Evolutionary conservation across 2,888 invertebrate genomes (phyloP).

Genomic region (Sinodicranocentrus sp.): DNA sequence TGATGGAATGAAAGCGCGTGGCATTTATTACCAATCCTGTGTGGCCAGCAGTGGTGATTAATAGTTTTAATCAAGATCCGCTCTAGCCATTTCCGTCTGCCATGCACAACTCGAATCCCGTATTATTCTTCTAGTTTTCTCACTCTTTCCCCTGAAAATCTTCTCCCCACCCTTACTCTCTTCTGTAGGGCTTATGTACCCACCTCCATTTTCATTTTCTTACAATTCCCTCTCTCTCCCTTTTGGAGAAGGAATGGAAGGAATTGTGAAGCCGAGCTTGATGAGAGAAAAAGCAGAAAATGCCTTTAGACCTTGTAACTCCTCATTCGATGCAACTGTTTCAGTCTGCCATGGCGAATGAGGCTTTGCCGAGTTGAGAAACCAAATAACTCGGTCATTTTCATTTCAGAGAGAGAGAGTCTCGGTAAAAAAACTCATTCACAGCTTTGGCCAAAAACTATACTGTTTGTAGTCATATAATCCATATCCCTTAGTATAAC

Average conservation of each 20-base stretch:
- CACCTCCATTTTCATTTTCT: conserved; percentile 40
- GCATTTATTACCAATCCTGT: conserved; percentile 74
- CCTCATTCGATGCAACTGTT: conserved; percentile 23
- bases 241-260: neutral
- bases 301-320: conserved; percentile 22
- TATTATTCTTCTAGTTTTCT: conserved; percentile 66
- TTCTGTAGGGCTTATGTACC: conserved; percentile 4
- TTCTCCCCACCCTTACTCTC: conserved; percentile 6
- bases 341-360: conserved; percentile 39
- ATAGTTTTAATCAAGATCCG: conserved; percentile 77
- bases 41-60: conserved; percentile 76
- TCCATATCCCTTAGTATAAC: too few species aligned
- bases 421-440: conserved; percentile 44
- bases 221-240: neutral
- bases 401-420: conserved; percentile 5
- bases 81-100: conserved; percentile 73
- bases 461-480: too few species aligned
- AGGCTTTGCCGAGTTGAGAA: conserved; percentile 47
- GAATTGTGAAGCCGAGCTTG: conserved; percentile 1
- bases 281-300: conserved; percentile 25
- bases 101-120: conserved; percentile 4
- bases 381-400: conserved; percentile 56
- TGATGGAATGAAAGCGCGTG: conserved; percentile 51
- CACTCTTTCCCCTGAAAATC: conserved; percentile 30
- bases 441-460: too few species aligned